Base-by-base conservation (phyloP, 2,113 vertebrate genomes). In the Progne subis region DNA sequence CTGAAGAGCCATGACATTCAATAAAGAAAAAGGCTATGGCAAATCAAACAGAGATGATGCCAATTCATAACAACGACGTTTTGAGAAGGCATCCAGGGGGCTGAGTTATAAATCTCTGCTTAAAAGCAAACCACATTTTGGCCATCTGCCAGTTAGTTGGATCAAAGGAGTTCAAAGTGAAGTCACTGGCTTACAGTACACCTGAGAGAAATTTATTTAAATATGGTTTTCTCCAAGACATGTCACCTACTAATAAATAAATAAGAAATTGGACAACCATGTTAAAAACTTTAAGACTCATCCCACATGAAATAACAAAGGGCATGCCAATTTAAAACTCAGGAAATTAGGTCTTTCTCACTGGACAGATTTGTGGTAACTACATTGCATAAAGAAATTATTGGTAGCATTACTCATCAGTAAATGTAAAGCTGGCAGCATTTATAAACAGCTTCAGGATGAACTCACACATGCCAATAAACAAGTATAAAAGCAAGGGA, bases 401-500 rank as follows among this genome's bases (percentile, higher is more conserved):
- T 9, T 44, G 52, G 68, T 61, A 82, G 64, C 69, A 61, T 94
- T 76, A 87, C 44, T 85, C 84, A 95, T 89, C 53, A 60, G 61
- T 72, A 87, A 95, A 82, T 2, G 2, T 68, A 91, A 94, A 87
- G 53, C 53, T 75, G 49, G 61, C 53, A 89, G 29, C 31, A 39
- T 78, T 83, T 71, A 86, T 63, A 60, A 88, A 93, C 32, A 86
- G 57, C 67, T 90, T 71, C 71, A 85, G 29, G 56, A 95, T 92
- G 71, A 94, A 92, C 59, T 78, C 76, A 53, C n/a, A 79, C 7
- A 63, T 61, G 61, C 24, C 72, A 90, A 90, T 86, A 90, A 95
- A 94, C 70, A 95, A 86, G 50, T 31, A 92, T 47, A 85, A 91
- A 92, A 31, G 34, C 31, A 87, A 91, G 32, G 29, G 21, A 83